These are phyloP conservation scores for Neodiprion pinetum DNA, from an alignment of 1,140 invertebrate genomes.

Conservation along the genomic window DNA sequence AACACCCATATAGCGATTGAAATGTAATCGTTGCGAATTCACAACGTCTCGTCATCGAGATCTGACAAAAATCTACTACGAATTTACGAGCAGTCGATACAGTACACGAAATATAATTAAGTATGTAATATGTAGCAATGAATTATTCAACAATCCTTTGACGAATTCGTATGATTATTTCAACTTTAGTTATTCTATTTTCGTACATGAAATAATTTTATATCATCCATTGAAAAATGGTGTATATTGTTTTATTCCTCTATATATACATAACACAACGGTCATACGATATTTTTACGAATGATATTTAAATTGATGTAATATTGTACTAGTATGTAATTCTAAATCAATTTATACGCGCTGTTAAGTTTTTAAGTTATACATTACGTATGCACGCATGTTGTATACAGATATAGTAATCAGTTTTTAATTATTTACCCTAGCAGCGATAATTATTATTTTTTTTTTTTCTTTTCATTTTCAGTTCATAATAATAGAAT, in stretches of 20 bases:
- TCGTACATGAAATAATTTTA: not conserved
- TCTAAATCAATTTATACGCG: conserved; percentile 20
- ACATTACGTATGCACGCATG: conserved; percentile 35
- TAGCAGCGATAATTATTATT: conserved; percentile 33
- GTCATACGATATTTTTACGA: conserved; percentile 23
- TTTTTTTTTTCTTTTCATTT: conserved; percentile 29
- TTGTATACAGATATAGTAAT: conserved; percentile 18
- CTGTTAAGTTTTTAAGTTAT: conserved; percentile 32
- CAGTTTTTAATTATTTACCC: conserved; percentile 39
- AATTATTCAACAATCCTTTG: too few species aligned
- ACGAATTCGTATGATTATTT: too few species aligned
- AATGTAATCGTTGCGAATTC: too few species aligned
- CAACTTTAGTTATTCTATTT: too few species aligned
- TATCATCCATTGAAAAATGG: conserved; percentile 34
- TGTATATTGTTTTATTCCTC: conserved; percentile 41
- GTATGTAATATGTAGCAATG: too few species aligned
- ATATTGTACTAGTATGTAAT: conserved; percentile 22
- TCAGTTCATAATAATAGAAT: conserved; percentile 32
- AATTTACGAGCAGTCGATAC: too few species aligned
- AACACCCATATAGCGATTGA: too few species aligned
- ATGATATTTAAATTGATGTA: not conserved
- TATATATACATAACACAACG: conserved; percentile 48
- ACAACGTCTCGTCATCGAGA: too few species aligned
- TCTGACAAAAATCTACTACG: too few species aligned
- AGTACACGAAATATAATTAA: too few species aligned